Evolutionary conservation across 1,140 invertebrate genomes (phyloP), one percentile per base, ranked within the genome.

Genomic region (Eurosta solidaginis): DNA sequence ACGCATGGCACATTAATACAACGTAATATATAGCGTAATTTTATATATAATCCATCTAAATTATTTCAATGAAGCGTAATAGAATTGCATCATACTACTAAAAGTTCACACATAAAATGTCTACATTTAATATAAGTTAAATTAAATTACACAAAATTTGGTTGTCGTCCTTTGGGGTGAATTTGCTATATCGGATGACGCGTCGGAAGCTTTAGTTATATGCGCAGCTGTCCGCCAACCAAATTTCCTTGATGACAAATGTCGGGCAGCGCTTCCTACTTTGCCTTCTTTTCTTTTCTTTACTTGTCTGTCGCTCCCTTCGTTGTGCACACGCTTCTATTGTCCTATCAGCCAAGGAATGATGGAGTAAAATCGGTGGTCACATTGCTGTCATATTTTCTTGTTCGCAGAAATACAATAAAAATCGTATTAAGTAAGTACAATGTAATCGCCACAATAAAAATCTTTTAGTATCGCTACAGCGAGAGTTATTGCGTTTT

Each of bases 371-470:
- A 59, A 59, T 36, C 4, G 29, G 29, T 63, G 29, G 54, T 63
- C 54, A 63, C 54, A 63, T 33, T 63, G 59, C 33, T 42, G 59
- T 40, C 59, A 68, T 40, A 40, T 40, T n/a, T n/a, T 68, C 17
- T 22, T 22, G n/a, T 20, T 29, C 36, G n/a, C 17, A 68, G n/a
- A 68, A 68, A 68, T 68, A 40, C 59, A 68, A 68, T 68, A 68
- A 68, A 68, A 42, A n/a, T 40, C 59, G 59, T 33, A 68, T 68
- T 68, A n/a, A n/a, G n/a, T n/a, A n/a, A n/a, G n/a, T n/a, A 68
- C 29, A 68, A 29, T 68, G 59, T 68, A 40, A 40, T 68, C 59
- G 27, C 27, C 0, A 20, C n/a, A 68, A 68, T 42, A 68, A 68
- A 59, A 68, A 40, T 40, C 29, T 40, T 29, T 20, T 68, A n/a